Evolutionary conservation across 2,888 invertebrate genomes (phyloP).

Genomic region (Bimastos eiseni): DNA sequence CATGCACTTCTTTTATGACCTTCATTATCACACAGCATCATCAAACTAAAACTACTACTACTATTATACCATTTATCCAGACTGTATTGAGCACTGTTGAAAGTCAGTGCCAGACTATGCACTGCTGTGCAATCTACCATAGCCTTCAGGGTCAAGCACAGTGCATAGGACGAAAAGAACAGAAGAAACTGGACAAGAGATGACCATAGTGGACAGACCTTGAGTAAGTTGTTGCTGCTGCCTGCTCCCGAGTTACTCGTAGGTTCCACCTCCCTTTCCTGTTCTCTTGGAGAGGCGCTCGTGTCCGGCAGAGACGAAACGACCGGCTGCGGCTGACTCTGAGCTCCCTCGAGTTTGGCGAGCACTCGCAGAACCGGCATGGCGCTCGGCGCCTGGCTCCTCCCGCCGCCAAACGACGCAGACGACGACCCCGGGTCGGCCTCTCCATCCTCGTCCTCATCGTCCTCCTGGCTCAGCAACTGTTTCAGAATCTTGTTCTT

Average conservation of each 20-base stretch:
- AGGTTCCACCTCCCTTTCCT: constrained; percentile 32
- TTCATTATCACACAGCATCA: too few species aligned
- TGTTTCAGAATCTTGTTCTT: constrained; percentile 15
- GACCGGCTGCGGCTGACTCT: background rate
- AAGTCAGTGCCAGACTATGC: background rate
- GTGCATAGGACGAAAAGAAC: background rate
- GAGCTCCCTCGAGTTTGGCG: constrained; percentile 26
- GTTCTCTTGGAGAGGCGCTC: constrained; percentile 16
- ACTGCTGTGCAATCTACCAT: background rate
- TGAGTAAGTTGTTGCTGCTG: constrained; percentile 30
- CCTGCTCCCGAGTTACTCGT: constrained; percentile 27
- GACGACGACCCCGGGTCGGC: constrained; percentile 9
- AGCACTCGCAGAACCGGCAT: constrained; percentile 24
- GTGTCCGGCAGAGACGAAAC: constrained; percentile 26
- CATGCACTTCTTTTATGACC: too few species aligned
- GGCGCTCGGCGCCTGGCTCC: background rate
- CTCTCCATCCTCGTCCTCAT: constrained; percentile 19
- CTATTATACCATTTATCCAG: background rate
- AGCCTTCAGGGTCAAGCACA: background rate
- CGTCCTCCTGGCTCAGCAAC: background rate
- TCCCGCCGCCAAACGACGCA: background rate
- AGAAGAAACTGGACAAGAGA: background rate
- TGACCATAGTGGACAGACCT: constrained; percentile 1
- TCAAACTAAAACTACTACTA: too few species aligned
- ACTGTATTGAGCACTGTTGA: background rate